phyloP scores from a whole-genome alignment of 1,140 invertebrate species.

The Wiebesia pumilae region DNA sequence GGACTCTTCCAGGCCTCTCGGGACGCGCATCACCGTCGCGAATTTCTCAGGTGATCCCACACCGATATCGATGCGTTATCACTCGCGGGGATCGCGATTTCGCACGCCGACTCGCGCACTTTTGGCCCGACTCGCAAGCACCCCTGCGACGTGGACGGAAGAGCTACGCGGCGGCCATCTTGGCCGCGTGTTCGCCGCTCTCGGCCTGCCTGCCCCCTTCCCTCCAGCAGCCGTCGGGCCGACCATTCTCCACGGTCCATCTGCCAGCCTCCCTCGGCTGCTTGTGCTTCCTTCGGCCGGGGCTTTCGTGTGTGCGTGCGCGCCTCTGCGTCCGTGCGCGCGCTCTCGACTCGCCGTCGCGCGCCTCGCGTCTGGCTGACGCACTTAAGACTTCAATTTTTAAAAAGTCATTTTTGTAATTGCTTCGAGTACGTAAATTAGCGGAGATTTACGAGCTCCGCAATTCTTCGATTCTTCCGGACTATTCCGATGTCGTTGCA shows the following conservation, averaged over 20 bases:
- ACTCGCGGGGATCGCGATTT: conserved; percentile 53
- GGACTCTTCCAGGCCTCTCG: background rate
- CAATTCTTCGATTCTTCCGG: too few relatives aligned
- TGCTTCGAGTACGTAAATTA: too few relatives aligned
- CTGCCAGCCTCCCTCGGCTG: conserved; percentile 58
- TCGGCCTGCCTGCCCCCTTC: conserved; percentile 61
- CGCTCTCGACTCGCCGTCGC: too few relatives aligned
- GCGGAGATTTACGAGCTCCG: too few relatives aligned
- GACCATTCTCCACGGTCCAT: conserved; percentile 57
- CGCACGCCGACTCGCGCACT: conserved; percentile 44
- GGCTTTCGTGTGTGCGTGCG: background rate
- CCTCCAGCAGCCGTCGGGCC: conserved; percentile 44
- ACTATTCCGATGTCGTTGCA: too few relatives aligned
- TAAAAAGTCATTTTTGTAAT: too few relatives aligned
- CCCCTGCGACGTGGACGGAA: conserved; percentile 58
- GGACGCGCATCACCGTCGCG: conserved; percentile 4
- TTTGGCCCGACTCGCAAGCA: conserved; percentile 5
- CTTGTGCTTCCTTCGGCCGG: background rate
- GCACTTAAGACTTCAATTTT: too few relatives aligned
- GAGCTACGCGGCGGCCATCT: conserved; percentile 68
- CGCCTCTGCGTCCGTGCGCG: conserved; percentile 10
- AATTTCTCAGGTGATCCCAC: conserved; percentile 3
- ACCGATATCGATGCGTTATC: conserved; percentile 18
- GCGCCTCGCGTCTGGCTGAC: too few relatives aligned
- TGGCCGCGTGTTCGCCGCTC: conserved; percentile 51